Evolutionary conservation across 2,888 invertebrate genomes (phyloP).

Genomic region (Coelinius sp.): DNA sequence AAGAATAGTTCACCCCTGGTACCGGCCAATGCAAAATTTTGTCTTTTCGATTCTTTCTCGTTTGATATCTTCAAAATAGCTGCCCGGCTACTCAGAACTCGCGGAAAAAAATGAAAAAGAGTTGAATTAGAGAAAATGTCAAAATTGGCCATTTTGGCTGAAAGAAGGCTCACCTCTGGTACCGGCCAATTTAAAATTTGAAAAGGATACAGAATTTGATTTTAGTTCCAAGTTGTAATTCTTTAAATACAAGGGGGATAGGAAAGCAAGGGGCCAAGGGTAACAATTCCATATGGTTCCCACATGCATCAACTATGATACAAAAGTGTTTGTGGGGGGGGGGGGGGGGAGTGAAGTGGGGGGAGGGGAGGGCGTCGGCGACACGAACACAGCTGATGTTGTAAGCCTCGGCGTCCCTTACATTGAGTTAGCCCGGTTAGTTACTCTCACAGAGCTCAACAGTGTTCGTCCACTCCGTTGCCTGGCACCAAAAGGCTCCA

Average conservation of each 20-base stretch:
- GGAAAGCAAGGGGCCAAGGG: slow-evolving; percentile 30
- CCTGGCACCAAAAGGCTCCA: not conserved
- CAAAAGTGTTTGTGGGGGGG: slow-evolving; percentile 33
- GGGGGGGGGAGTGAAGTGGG: slow-evolving; percentile 37
- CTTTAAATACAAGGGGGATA: not conserved
- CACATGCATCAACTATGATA: slow-evolving; percentile 54
- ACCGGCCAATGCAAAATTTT: too few relatives aligned
- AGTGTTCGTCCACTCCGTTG: slow-evolving; percentile 4
- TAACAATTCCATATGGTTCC: slow-evolving; percentile 62
- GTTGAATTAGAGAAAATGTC: too few relatives aligned
- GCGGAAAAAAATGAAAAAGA: too few relatives aligned
- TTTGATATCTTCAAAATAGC: too few relatives aligned
- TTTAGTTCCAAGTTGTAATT: not conserved
- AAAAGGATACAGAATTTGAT: not conserved
- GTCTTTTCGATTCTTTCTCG: too few relatives aligned
- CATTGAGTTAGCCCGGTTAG: slow-evolving; percentile 49
- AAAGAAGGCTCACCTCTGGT: too few relatives aligned
- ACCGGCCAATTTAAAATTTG: too few relatives aligned
- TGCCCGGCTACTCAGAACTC: too few relatives aligned
- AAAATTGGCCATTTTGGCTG: too few relatives aligned
- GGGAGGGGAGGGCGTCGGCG: not conserved
- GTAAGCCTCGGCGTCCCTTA: slow-evolving; percentile 47
- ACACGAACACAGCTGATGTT: slow-evolving; percentile 64
- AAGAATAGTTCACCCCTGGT: too few relatives aligned
- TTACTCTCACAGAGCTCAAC: slow-evolving; percentile 44